phyloP scores from a whole-genome alignment of 2,888 invertebrate species.

The Timema podura region DNA sequence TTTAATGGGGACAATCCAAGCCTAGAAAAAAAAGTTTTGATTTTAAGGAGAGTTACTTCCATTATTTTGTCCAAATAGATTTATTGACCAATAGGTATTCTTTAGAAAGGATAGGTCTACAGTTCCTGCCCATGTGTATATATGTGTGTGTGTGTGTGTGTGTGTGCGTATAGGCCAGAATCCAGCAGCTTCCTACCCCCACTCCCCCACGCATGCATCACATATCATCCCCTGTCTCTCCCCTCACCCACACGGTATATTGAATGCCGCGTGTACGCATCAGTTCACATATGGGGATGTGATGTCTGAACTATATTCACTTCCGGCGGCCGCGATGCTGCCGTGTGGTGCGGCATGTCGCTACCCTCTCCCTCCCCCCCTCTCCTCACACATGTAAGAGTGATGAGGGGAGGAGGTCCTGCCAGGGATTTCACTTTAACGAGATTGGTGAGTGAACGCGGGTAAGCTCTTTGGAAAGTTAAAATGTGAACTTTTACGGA shows the following conservation, averaged over 20 bases:
- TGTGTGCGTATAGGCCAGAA: too few species aligned
- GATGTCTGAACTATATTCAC: slow-evolving; percentile 17
- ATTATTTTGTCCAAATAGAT: too few species aligned
- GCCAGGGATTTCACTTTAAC: slow-evolving; percentile 21
- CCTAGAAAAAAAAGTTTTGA: too few species aligned
- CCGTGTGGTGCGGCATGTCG: not conserved
- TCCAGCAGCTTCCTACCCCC: not conserved
- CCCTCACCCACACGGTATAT: not conserved
- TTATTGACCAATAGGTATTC: too few species aligned
- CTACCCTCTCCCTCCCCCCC: not conserved
- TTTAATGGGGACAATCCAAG: too few species aligned
- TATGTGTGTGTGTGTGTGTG: too few species aligned
- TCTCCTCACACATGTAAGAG: not conserved
- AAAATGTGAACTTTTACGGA: too few species aligned
- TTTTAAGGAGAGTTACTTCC: too few species aligned
- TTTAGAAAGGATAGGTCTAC: too few species aligned
- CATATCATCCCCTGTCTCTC: not conserved
- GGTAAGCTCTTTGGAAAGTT: not conserved
- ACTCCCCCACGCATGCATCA: not conserved
- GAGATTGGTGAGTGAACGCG: slow-evolving; percentile 18
- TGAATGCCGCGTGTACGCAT: slow-evolving; percentile 17
- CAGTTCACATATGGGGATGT: slow-evolving; percentile 14
- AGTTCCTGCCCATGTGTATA: too few species aligned
- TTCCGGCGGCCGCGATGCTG: slow-evolving; percentile 9
- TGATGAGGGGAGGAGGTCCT: too few species aligned